Evolutionary conservation across 2,888 invertebrate genomes (phyloP).

Genomic region (Byasa hedistus): DNA sequence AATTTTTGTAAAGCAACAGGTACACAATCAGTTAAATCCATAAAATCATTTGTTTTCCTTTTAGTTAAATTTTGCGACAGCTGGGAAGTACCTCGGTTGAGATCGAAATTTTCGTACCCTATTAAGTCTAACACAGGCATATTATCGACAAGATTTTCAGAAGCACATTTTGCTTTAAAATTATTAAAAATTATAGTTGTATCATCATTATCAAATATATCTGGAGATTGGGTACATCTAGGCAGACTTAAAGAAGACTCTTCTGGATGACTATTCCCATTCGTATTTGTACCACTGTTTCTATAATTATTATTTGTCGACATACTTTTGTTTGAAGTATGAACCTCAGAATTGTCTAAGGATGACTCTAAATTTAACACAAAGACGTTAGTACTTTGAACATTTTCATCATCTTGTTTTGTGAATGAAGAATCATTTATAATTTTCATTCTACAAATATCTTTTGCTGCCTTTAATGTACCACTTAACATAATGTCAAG

Average conservation of each 20-base stretch:
- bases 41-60: constrained; percentile 39
- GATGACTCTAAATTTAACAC: not conserved
- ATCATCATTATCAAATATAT: constrained; percentile 72
- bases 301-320: not conserved
- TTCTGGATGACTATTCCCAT: not conserved
- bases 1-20: constrained; percentile 33
- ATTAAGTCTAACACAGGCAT: constrained; percentile 24
- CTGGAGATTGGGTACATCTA: constrained; percentile 64
- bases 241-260: constrained; percentile 2
- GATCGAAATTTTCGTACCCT: not conserved
- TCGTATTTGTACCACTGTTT: not conserved
- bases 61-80: constrained; percentile 20
- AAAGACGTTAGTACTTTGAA: not conserved
- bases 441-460: constrained; percentile 39
- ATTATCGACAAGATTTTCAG: constrained; percentile 33
- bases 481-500: constrained; percentile 65
- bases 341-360: not conserved
- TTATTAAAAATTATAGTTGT: constrained; percentile 38
- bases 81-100: not conserved
- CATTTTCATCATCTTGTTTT: not conserved
- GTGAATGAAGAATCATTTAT: not conserved
- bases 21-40: constrained; percentile 57
- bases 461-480: constrained; percentile 47
- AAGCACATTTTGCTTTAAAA: constrained; percentile 1
- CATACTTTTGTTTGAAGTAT: not conserved